Conservation (phyloP, 2,113 vertebrate species). For the Sturnus vulgaris region DNA sequence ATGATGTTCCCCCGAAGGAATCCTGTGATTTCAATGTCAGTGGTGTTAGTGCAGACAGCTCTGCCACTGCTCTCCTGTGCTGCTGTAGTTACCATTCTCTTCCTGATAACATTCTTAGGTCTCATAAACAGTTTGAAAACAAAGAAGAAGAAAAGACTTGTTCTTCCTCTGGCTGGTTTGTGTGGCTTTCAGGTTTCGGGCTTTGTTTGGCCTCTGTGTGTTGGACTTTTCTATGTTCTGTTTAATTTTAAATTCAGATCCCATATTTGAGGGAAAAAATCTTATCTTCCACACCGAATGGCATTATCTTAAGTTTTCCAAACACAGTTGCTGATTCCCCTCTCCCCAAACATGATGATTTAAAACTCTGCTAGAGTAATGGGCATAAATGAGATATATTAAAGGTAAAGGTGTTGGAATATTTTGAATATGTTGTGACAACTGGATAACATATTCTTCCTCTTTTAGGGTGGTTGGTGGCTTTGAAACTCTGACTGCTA, state of each 20-base stretch:
- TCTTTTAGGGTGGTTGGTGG: constrained; percentile 89
- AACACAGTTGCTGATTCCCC: neutral
- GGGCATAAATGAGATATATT: neutral
- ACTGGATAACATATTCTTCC: neutral
- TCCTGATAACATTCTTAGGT: neutral
- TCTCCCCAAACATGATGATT: neutral
- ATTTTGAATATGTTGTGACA: neutral
- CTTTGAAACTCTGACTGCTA: constrained; percentile 90
- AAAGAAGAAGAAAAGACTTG: neutral
- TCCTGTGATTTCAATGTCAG: neutral
- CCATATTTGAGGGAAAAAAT: neutral
- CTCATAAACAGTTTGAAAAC: neutral
- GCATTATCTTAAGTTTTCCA: neutral
- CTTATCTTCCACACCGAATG: neutral
- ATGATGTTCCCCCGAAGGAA: neutral
- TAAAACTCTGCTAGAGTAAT: neutral
- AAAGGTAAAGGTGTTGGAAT: neutral
- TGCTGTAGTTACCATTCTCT: neutral
- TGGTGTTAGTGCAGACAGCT: neutral
- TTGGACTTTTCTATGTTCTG: neutral
- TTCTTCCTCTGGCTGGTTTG: neutral
- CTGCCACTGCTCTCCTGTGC: neutral
- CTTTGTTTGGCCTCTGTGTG: neutral
- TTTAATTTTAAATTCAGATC: neutral
- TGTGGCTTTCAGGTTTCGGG: neutral